Percentiles rank a stretch among this genome's conserved stretches.
phyloP scores from a whole-genome alignment of 1,140 invertebrate genomes.

The Dendroctonus valens region DNA sequence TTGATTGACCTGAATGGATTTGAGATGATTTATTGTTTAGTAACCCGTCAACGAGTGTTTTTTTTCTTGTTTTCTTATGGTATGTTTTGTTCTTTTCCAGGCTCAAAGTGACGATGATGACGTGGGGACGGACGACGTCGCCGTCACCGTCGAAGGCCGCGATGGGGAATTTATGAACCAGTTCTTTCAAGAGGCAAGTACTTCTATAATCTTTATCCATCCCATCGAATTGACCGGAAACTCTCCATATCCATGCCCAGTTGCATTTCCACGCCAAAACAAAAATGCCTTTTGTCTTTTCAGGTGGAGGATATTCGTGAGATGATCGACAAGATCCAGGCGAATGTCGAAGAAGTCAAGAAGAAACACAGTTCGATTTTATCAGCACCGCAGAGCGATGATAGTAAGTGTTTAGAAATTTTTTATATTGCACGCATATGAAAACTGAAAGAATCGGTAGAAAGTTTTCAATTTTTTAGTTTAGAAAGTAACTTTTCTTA shows the following conservation, averaged over 20 bases:
- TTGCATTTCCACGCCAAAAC: not conserved
- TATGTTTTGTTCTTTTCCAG: conserved; percentile 53
- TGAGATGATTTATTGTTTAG: too few species aligned
- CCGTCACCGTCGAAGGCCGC: conserved; percentile 83
- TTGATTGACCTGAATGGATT: too few species aligned
- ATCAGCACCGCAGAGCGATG: conserved; percentile 97
- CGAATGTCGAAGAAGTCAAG: conserved; percentile 99
- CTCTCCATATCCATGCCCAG: not conserved
- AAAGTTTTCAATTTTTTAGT: too few species aligned
- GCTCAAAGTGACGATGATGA: conserved; percentile 95
- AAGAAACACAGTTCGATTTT: conserved; percentile 99
- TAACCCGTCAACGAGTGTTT: too few species aligned
- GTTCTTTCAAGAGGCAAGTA: conserved; percentile 90
- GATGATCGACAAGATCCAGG: conserved; percentile 99
- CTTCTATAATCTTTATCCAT: not conserved
- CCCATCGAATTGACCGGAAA: not conserved
- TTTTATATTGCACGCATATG: not conserved
- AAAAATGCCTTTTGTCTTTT: conserved; percentile 31
- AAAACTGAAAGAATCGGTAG: too few species aligned
- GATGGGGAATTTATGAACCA: conserved; percentile 92
- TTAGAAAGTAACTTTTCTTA: too few species aligned
- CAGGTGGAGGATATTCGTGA: conserved; percentile 98
- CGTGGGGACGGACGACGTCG: conserved; percentile 84
- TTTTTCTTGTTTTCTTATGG: too few species aligned
- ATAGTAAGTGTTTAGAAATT: conserved; percentile 75